Evolutionary conservation across 2,888 invertebrate genomes (phyloP), one percentile per base, ranked within the genome.

Genomic region (Microchrysa polita): DNA sequence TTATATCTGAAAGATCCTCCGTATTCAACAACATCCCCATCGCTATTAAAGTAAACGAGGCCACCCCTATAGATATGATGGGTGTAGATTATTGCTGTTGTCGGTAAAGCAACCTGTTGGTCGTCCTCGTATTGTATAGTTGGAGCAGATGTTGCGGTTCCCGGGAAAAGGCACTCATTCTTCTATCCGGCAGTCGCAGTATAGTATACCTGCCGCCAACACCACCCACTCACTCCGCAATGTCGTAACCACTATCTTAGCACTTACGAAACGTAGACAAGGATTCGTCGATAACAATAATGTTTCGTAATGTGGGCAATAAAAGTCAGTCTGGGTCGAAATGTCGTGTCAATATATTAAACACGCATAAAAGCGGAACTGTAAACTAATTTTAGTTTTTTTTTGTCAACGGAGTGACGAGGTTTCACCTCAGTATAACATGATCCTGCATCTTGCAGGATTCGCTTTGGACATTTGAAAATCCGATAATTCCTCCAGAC

Each of bases 51-150:
- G 55, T 69, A 69, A 69, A 69, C 40, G 69, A 69, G 55, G 69
- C 69, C 69, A 69, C 63, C 71, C 48, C 65, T 52, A n/a, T n/a
- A 55, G 72, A 74, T 74, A 67, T 74, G 63, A 74, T 74, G 72
- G 74, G 59, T 67, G 65, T 74, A 67, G 48, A 65, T 72, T 74
- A 74, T 74, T 72, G 72, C 72, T 69, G 53, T 20, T 74, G 72
- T 74, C 65, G 59, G 59, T 42, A 2, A 40, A 22, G 59, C 72
- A 74, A 74, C 74, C 74, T 74, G 74, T 74, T 74, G 74, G 72
- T 72, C 72, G 34, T 55, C 23, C 20, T 53, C 27, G 7, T 34
- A 34, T 34, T 34, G 27, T 34, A n/a, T 44, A 69, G 69, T 69
- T 40, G 9, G 14, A 52, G 52, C 52, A 55, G 61, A 61, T 61